These are phyloP conservation scores for Poeciliopsis turrubarensis DNA, from an alignment of 2,113 vertebrate species.

Conservation along the genomic window DNA sequence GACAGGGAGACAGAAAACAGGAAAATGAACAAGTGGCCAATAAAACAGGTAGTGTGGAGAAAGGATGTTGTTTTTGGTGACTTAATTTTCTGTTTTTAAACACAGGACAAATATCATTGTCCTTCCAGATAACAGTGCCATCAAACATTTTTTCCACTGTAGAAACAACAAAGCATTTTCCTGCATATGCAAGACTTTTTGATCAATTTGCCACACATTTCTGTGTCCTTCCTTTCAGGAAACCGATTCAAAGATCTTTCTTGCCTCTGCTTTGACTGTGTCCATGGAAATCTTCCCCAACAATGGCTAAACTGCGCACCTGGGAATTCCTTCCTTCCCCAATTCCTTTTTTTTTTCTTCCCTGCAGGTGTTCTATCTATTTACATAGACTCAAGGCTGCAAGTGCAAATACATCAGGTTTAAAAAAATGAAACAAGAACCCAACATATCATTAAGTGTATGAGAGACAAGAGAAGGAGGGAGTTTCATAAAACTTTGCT, in stretches of 20 bases:
- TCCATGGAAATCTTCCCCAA: constrained; percentile 51
- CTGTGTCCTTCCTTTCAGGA: not conserved
- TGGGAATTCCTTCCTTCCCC: constrained; percentile 31
- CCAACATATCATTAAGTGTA: constrained; percentile 23
- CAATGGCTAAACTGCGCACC: constrained; percentile 28
- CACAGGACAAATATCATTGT: constrained; percentile 24
- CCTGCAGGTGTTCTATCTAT: constrained; percentile 48
- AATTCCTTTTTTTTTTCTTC: not conserved
- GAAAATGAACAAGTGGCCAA: not conserved
- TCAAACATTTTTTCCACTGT: not conserved
- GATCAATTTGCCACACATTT: not conserved
- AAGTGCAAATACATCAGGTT: constrained; percentile 33
- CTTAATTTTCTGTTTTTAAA: constrained; percentile 8
- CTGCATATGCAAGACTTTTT: constrained; percentile 3
- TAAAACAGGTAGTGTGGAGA: not conserved
- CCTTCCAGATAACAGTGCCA: constrained; percentile 24
- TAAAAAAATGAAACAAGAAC: constrained; percentile 48
- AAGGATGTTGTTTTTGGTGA: not conserved
- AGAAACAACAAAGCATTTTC: constrained; percentile 11
- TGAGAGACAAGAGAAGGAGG: not conserved
- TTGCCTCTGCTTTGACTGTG: constrained; percentile 23
- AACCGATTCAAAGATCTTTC: not conserved
- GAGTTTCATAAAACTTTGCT: not conserved
- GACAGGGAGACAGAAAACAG: constrained; percentile 25
- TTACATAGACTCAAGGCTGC: constrained; percentile 17